Evolutionary conservation across 2,797 vertebrate species (phyloP), one percentile per base, ranked within the genome.

Genomic region (Alcedo quadribrachys): DNA sequence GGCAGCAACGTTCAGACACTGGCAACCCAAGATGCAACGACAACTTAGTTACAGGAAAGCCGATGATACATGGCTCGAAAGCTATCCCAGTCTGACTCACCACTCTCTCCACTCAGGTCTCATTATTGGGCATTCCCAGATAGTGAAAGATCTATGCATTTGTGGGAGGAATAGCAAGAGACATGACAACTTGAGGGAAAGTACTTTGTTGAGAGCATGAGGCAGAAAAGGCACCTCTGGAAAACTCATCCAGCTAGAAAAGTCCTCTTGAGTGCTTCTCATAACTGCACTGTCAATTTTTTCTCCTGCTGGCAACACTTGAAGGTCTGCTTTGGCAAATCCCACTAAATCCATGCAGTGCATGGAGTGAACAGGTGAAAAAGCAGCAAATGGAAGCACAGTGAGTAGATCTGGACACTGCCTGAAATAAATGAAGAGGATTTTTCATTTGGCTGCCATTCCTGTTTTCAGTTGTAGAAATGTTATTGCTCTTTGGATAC

Each of bases 81-180:
- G 90, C 68, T 32, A 8, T 62, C 73, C 90, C 77, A 75, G 51
- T 61, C 81, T 85, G 85, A 78, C 62, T 94, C 93, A 78, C 74
- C 32, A 4, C 82, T 10, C 43, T 40, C 76, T 79, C 85, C 76
- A 87, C 84, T 96, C 84, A 79, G 46, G 69, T 71, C 63, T 88
- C 90, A 42, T 91, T 82, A 33, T 62, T 8, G 53, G 76, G 69
- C 76, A 93, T 91, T 87, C 82, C 73, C 77, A 66, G 53, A 7
- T 10, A 55, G 8, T 66, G 82, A 83, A 87, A 83, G 87, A 89
- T n/a, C 12, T 1, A 61, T 17, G 35, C 10, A 5, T 45, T 60
- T 43, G 32, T 9, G 63, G 76, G 70, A 76, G 69, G 60, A 45
- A 4, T 25, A 62, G 55, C 67, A 89, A 70, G 60, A 78, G 67